These are phyloP conservation scores for Caenorhabditis angaria DNA, from an alignment of 2,888 invertebrate species.

Conservation along the genomic window DNA sequence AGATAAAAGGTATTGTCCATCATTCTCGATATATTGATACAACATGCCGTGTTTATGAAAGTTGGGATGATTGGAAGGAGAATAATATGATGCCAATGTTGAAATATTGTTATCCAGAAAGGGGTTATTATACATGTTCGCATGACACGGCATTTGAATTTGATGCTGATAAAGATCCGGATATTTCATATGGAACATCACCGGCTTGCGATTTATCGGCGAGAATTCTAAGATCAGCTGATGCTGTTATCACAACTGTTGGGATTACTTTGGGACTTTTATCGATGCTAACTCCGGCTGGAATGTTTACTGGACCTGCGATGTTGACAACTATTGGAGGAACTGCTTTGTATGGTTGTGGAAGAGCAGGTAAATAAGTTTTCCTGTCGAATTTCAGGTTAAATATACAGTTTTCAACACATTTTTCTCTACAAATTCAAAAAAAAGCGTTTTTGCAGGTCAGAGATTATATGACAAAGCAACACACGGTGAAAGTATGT, in stretches of 20 bases:
- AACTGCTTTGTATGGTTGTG: neutral
- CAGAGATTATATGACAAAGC: neutral
- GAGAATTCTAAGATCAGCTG: neutral
- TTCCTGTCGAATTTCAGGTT: too few species aligned
- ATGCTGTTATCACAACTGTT: neutral
- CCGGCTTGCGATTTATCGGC: slow-evolving; percentile 7
- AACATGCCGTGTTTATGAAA: neutral
- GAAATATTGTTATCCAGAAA: slow-evolving; percentile 9
- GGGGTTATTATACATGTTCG: slow-evolving; percentile 2
- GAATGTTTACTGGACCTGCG: neutral
- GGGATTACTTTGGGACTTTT: neutral
- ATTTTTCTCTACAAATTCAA: too few species aligned
- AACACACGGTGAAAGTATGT: neutral
- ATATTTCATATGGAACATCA: neutral
- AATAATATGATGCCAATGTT: slow-evolving; percentile 11
- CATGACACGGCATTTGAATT: neutral
- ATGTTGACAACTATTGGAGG: neutral
- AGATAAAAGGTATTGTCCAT: neutral
- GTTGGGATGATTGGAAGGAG: slow-evolving; percentile 3
- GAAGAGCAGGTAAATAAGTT: too few species aligned
- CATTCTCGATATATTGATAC: neutral
- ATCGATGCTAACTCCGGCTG: neutral
- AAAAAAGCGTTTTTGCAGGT: too few species aligned
- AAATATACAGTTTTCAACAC: too few species aligned
- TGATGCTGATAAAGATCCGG: slow-evolving; percentile 6